phyloP scores from a whole-genome alignment of 2,113 vertebrate genomes.

The Anser cygnoides region DNA sequence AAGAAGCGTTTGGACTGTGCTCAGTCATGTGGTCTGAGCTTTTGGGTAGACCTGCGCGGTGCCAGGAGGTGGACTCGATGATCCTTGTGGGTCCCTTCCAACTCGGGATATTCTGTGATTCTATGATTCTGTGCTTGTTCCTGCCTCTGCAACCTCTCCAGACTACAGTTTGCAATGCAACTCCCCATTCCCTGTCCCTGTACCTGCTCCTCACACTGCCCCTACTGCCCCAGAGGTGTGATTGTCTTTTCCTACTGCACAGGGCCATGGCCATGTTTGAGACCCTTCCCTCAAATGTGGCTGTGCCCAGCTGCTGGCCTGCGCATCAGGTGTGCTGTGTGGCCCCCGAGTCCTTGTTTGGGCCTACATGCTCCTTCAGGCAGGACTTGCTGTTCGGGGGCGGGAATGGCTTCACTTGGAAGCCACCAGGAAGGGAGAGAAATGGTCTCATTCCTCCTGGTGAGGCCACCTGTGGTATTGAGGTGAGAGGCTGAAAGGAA shows the following conservation, averaged over 20 bases:
- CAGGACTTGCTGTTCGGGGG: neutral
- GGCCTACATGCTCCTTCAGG: neutral
- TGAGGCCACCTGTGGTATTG: neutral
- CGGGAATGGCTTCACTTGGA: neutral
- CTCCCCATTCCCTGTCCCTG: no score
- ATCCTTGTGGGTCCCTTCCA: no score
- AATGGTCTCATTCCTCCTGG: neutral
- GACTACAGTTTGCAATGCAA: neutral
- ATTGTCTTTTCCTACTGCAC: fast-evolving
- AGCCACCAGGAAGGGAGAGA: neutral
- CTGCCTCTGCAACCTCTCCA: neutral
- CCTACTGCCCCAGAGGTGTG: fast-evolving
- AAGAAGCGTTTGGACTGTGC: no score
- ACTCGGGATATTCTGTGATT: no score
- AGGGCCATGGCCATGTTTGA: neutral
- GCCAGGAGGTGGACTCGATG: no score
- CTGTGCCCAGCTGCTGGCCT: neutral
- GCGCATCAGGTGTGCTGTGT: fast-evolving
- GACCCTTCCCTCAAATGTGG: neutral
- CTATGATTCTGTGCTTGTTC: no score
- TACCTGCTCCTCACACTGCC: neutral
- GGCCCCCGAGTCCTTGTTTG: fast-evolving
- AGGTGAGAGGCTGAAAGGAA: neutral
- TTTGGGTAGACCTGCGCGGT: no score
- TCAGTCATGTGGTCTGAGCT: no score